phyloP scores from a whole-genome alignment of 2,797 vertebrate species.

The Crax fasciolata region DNA sequence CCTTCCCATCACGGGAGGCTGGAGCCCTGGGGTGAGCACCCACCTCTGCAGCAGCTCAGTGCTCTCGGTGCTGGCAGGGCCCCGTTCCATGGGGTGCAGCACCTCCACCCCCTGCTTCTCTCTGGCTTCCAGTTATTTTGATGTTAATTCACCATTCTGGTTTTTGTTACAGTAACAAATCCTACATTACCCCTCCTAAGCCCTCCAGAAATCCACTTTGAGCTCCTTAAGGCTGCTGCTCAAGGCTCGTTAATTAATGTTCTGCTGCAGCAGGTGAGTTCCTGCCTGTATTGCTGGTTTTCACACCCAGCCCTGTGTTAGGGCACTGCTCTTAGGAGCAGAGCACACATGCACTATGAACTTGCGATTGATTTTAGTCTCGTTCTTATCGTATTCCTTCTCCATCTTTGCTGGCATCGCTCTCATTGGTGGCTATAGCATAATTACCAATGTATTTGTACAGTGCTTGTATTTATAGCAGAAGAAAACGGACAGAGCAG shows the following conservation, averaged over 20 bases:
- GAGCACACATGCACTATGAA: accelerated
- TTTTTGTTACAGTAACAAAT: neutral
- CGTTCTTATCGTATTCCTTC: neutral
- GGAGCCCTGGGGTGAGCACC: neutral
- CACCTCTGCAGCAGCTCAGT: accelerated
- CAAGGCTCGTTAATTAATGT: neutral
- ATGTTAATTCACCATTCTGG: neutral
- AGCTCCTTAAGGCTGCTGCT: neutral
- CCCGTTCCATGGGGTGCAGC: neutral
- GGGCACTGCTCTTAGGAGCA: neutral
- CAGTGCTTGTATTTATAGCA: neutral
- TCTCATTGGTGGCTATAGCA: neutral
- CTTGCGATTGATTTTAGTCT: neutral
- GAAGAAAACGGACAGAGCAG: neutral
- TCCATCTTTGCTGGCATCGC: neutral
- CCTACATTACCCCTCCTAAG: neutral
- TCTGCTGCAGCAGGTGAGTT: neutral
- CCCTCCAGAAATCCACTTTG: neutral
- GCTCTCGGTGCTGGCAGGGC: neutral
- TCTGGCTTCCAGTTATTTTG: neutral
- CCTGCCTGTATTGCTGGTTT: neutral
- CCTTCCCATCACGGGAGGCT: neutral
- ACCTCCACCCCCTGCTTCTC: neutral
- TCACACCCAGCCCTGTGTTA: neutral
- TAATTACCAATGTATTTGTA: accelerated